Percentiles rank a stretch among this genome's conserved stretches.
Evolutionary conservation across 2,113 vertebrate genomes (phyloP).

Genomic region (Dasyprocta punctata): DNA sequence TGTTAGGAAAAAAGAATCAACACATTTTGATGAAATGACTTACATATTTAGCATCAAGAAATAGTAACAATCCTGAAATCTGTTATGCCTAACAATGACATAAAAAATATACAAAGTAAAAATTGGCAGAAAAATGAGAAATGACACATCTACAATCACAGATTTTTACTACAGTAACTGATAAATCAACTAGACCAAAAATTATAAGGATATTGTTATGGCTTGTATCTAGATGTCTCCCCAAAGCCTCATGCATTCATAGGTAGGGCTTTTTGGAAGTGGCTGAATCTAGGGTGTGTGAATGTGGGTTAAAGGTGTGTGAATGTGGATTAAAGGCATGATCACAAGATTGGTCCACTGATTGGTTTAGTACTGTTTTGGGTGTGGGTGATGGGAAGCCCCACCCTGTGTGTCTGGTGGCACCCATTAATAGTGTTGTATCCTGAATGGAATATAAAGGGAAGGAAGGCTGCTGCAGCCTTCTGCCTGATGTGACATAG

Average conservation of each 20-base stretch:
- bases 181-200: not conserved
- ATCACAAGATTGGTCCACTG: not conserved
- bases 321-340: not conserved
- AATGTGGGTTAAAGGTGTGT: not conserved
- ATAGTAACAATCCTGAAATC: not conserved
- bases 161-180: not conserved
- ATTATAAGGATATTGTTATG: not conserved
- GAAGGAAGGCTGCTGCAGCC: not conserved
- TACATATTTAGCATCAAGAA: slow-evolving; percentile 8
- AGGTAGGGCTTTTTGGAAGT: not conserved
- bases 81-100: not conserved
- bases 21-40: not conserved
- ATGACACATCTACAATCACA: not conserved
- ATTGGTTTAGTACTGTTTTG: not conserved
- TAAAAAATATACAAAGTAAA: slow-evolving; percentile 25
- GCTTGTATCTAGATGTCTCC: not conserved
- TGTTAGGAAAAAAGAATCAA: not conserved
- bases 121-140: not conserved
- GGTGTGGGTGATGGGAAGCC: not conserved
- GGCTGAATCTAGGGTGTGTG: not conserved
- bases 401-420: not conserved
- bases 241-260: not conserved
- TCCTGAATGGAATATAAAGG: not conserved
- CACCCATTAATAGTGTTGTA: not conserved
- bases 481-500: not conserved